These are phyloP conservation scores for Maccullochella peelii DNA, from an alignment of 2,113 vertebrate genomes.

Conservation along the genomic window DNA sequence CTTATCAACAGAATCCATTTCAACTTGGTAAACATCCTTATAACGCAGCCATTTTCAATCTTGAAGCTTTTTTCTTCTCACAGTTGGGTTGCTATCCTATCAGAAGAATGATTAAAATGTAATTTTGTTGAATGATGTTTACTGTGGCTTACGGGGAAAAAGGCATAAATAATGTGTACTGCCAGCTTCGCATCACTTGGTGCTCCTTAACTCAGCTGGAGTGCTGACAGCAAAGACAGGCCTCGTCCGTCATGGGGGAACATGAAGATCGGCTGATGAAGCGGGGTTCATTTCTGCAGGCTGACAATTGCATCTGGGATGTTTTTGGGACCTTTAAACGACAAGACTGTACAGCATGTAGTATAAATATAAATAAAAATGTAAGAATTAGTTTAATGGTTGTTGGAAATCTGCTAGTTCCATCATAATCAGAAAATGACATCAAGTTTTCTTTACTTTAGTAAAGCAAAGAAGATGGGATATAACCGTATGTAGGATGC, in stretches of 20 bases:
- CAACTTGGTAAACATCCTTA: constrained; percentile 45
- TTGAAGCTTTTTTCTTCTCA: constrained; percentile 13
- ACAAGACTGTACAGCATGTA: constrained; percentile 6
- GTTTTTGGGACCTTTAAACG: constrained; percentile 34
- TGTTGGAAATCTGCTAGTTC: constrained; percentile 25
- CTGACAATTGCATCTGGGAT: constrained; percentile 48
- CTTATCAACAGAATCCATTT: constrained; percentile 49
- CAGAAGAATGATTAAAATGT: constrained; percentile 70
- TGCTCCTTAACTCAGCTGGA: constrained; percentile 67
- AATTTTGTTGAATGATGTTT: constrained; percentile 71
- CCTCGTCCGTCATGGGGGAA: constrained; percentile 52
- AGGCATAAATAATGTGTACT: constrained; percentile 72
- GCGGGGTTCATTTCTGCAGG: constrained; percentile 20
- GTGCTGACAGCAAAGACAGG: constrained; percentile 70
- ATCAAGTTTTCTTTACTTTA: constrained; percentile 38
- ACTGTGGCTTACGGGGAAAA: constrained; percentile 53
- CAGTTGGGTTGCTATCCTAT: constrained; percentile 59
- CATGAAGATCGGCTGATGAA: constrained; percentile 46
- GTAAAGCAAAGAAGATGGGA: constrained; percentile 38
- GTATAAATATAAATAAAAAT: constrained; percentile 38
- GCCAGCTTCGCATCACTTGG: constrained; percentile 62
- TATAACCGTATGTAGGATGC: constrained; percentile 39
- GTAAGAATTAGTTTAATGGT: neutral
- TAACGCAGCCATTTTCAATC: constrained; percentile 46
- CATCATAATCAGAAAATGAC: constrained; percentile 43